Base-by-base conservation (phyloP, 2,797 vertebrate genomes). In the Hylomyscus alleni region DNA sequence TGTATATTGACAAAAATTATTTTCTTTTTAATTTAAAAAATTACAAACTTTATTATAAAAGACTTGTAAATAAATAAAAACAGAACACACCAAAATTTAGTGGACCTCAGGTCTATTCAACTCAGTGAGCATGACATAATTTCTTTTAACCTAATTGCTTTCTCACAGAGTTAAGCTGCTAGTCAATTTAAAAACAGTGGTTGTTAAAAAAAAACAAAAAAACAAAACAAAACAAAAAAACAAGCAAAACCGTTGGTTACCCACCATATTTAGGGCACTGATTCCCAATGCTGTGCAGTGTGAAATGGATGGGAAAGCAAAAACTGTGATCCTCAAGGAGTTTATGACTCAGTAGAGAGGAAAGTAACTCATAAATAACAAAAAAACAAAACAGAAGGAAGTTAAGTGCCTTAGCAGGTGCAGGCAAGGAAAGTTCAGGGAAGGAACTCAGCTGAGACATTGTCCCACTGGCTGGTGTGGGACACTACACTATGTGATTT, bases 141-240 rank as follows among this genome's bases (percentile, higher is more conserved):
- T 12, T 65, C 76, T 94, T 96, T 52, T 93, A 78, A 76, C 58
- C 29, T 84, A 50, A 54, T 10, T 87, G 54, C 81, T 44, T 96
- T 95, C 67, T 73, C 91, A 17, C 7, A 92, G 52, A 94, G 82
- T 56, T 89, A 90, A 95, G 22, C 34, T 88, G 26, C 4, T 89
- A 88, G 65, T 86, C 15, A 86, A 47, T 67, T 93, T 56, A 37
- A 91, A 97, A 93, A 80, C 6, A 92, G 56, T 29, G 81, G 24
- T 90, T 19, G 34, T 93, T 67, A 69, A 67, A 97, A 92, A 47
- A 9, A 44, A 44, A 44, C 3, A 97, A 92, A 47, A 9, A 97
- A 92, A 47, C 3, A 44, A 87, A 91, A 72, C 13, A 91, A 94
- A 77, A 87, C 3, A 44, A 44, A 90, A 97, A 92, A 47, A 9